Percentiles rank a stretch among this genome's conserved stretches.
These are phyloP conservation scores for Saturnia japonica DNA, from an alignment of 2,888 invertebrate genomes.

Conservation along the genomic window DNA sequence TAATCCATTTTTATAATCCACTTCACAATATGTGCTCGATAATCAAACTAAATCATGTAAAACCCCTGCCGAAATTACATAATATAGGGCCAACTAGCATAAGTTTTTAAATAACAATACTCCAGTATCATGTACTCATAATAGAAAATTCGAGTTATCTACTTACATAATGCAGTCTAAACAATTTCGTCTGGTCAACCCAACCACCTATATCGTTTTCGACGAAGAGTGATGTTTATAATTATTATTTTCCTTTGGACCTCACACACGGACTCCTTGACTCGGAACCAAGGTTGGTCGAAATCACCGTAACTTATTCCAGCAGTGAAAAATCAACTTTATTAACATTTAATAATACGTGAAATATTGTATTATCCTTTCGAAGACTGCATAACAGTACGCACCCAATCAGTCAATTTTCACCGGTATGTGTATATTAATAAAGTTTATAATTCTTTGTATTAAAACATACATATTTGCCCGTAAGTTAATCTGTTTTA, in stretches of 20 bases:
- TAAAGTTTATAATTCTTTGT: neutral
- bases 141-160: slow-evolving; percentile 5
- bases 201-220: slow-evolving; percentile 16
- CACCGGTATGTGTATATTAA: too few species aligned
- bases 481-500: neutral
- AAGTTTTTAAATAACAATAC: too few species aligned
- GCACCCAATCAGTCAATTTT: neutral
- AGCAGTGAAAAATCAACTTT: neutral
- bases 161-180: neutral
- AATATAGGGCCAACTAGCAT: too few species aligned
- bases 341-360: neutral
- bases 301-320: neutral
- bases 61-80: too few species aligned
- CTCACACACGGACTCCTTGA: slow-evolving; percentile 41
- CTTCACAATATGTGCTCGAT: too few species aligned
- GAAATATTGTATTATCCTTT: neutral
- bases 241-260: slow-evolving; percentile 48
- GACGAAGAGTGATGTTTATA: slow-evolving; percentile 36
- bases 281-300: neutral
- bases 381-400: neutral
- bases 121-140: too few species aligned
- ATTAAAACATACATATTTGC: neutral
- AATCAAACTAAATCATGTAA: too few species aligned
- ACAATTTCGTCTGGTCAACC: slow-evolving; percentile 6
- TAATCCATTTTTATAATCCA: too few species aligned